Evolutionary conservation across 2,888 invertebrate species (phyloP).

Genomic region (Dynastes tityus): DNA sequence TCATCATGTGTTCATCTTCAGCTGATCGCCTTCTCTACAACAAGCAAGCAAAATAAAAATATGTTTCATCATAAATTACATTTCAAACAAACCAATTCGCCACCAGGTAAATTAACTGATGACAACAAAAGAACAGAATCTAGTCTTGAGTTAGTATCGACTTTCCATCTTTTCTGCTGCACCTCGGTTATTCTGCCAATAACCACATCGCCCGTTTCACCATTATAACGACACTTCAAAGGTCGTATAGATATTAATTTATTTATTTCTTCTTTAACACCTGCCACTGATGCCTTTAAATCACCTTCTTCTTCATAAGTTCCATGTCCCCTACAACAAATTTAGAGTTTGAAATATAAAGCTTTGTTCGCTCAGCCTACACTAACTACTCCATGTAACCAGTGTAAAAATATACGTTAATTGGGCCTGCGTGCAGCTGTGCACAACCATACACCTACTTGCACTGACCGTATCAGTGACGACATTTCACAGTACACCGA

Average conservation of each 20-base stretch:
- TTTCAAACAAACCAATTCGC: conserved; percentile 84
- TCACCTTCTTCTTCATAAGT: conserved; percentile 90
- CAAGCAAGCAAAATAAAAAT: conserved; percentile 38
- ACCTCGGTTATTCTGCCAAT: conserved; percentile 96
- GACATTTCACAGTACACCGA: too few species aligned
- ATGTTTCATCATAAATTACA: conserved; percentile 16
- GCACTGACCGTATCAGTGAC: too few species aligned
- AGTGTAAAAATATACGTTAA: too few species aligned
- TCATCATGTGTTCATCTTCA: conserved; percentile 99
- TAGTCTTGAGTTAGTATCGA: conserved; percentile 92
- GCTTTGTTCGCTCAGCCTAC: too few species aligned
- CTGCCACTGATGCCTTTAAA: conserved; percentile 94
- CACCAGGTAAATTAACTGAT: conserved; percentile 97
- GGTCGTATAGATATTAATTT: conserved; percentile 94
- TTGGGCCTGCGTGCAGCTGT: too few species aligned
- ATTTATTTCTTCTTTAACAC: conserved; percentile 94
- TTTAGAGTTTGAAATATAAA: neutral
- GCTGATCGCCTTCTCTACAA: conserved; percentile 87
- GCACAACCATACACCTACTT: too few species aligned
- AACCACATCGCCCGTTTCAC: conserved; percentile 97
- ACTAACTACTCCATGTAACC: too few species aligned
- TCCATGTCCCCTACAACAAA: conserved; percentile 89
- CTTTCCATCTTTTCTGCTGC: conserved; percentile 95
- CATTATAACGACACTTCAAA: conserved; percentile 90
- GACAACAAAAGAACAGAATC: conserved; percentile 91